phyloP scores from a whole-genome alignment of 2,888 invertebrate species.

The Papilio gigon region DNA sequence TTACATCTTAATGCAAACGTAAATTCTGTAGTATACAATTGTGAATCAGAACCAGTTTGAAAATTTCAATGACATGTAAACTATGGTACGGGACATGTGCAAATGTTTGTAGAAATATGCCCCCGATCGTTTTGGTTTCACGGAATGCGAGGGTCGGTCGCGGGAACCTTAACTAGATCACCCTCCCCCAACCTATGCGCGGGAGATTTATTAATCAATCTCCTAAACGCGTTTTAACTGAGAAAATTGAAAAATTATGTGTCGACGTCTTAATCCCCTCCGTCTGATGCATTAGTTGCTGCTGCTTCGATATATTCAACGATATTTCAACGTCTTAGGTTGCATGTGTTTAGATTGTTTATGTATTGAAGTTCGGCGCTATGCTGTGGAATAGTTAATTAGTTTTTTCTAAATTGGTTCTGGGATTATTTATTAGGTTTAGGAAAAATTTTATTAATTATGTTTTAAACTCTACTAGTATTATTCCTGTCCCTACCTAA shows the following conservation, averaged over 20 bases:
- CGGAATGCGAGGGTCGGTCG: constrained; percentile 49
- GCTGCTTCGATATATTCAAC: constrained; percentile 39
- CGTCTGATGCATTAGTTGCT: constrained; percentile 41
- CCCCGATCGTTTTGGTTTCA: constrained; percentile 41
- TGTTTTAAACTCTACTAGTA: background rate
- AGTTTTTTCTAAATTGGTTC: background rate
- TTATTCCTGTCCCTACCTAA: background rate
- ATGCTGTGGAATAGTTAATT: background rate
- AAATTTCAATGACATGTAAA: background rate
- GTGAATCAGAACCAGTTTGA: too few relatives aligned
- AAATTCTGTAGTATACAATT: too few relatives aligned
- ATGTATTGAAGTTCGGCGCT: background rate
- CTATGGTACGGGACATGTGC: constrained; percentile 5
- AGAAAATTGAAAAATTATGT: constrained; percentile 77
- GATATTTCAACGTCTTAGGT: constrained; percentile 32
- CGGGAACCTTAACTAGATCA: constrained; percentile 70
- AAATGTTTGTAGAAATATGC: constrained; percentile 40
- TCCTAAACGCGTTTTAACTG: constrained; percentile 75
- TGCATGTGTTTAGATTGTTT: constrained; percentile 13
- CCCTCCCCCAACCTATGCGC: constrained; percentile 58
- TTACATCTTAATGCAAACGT: too few relatives aligned
- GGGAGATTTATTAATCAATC: constrained; percentile 81
- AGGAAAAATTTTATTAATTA: background rate
- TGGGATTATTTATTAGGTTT: background rate
- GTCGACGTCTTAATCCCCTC: constrained; percentile 61